Base-by-base conservation (phyloP, 1,140 invertebrate species). In the Cryptotermes secundus region DNA sequence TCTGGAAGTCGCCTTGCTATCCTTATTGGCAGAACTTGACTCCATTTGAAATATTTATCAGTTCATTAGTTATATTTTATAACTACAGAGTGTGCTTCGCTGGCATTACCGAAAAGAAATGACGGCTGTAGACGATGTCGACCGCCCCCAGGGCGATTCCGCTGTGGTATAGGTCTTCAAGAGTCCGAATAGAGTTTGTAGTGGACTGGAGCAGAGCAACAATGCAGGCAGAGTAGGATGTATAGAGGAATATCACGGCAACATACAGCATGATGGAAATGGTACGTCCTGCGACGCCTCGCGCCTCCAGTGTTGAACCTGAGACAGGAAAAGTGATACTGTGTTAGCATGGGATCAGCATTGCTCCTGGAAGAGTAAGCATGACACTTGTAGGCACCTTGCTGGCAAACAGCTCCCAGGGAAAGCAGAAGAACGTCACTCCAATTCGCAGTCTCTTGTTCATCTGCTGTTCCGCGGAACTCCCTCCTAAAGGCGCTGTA, bases 141-240 rank as follows among this genome's bases (percentile, higher is more conserved):
- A 94, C 92, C 26, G 92, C 89, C 24, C 92, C 93, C 45, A 92
- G 89, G 59, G 91, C 90, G 45, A 95, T 86, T 26, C 92, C 89
- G 84, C 94, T 95, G 14, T 93, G 87, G 12, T 92, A 85, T 49
- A 95, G 87, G 87, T 95, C 93, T 16, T 89, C 87, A 0, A 95
- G 49, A 1, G 91, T 93, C 72, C 90, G 92, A 10, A 96, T 94
- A 12, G 91, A 93, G 83, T 91, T 92, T 0, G 92, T 92, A 42
- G 93, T 91, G 83, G 93, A 92, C 85, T 93, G 92, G 34, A 95
- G 88, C 31, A 95, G 88, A 14, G 94, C 94, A 1, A 95, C 94
- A 84, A 96, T 93, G 85, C 92, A 94, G 0, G 94, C 95, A 35
- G 94, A 94, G 87, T 95, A 96, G 86, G 94, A 95, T 87, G 93